Percentiles rank a stretch among this genome's conserved stretches.
Evolutionary conservation across 1,140 invertebrate genomes (phyloP).

Genomic region (Lepidotrigona ventralis): DNA sequence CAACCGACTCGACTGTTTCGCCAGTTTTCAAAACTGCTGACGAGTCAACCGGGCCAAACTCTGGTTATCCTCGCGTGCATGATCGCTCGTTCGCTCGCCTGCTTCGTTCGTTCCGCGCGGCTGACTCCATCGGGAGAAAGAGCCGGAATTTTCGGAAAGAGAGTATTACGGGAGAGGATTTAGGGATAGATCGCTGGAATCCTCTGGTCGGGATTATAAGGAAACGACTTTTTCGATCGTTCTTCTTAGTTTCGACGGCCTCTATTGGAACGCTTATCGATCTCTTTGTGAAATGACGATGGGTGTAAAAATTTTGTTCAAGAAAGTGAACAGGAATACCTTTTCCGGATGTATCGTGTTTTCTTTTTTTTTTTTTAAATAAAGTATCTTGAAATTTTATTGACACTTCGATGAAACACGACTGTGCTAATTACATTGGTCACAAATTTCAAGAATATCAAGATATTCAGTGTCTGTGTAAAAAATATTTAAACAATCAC

Average conservation of each 20-base stretch:
- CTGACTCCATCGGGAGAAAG: not conserved
- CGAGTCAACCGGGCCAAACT: not conserved
- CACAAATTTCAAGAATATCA: no score
- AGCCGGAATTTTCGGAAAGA: not conserved
- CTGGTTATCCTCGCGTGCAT: not conserved
- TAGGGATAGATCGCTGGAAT: not conserved
- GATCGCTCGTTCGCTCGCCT: not conserved
- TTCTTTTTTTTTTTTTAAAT: no score
- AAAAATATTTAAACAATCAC: no score
- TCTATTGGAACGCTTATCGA: not conserved
- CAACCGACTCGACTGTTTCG: not conserved
- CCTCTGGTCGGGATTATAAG: not conserved
- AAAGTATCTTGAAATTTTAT: no score
- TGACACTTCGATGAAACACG: no score
- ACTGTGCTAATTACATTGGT: no score
- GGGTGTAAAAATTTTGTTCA: no score
- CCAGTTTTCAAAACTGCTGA: constrained; percentile 31
- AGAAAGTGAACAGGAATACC: no score
- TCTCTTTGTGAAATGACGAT: not conserved
- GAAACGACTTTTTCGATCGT: no score
- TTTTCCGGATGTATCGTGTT: no score
- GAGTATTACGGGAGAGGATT: no score
- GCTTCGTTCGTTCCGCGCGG: not conserved
- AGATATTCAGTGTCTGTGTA: no score
- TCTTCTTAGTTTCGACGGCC: not conserved